A percentile compares a stretch with the other conserved stretches of the same genome.
These are phyloP conservation scores for Epistrophella euchroma DNA, from an alignment of 2,888 invertebrate genomes.

Conservation along the genomic window DNA sequence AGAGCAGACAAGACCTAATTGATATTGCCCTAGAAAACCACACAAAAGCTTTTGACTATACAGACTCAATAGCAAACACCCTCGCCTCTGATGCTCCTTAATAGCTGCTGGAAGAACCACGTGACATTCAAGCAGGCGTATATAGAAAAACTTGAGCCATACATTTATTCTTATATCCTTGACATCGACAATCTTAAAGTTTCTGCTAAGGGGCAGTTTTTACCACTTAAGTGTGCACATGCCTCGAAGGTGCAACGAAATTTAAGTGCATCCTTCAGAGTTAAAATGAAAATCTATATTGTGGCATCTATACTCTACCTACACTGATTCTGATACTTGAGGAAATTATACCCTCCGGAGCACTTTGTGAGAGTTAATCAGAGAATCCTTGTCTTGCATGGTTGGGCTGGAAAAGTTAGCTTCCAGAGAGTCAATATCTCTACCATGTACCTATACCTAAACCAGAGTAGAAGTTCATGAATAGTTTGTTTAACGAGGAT, in stretches of 20 bases:
- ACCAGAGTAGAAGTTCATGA: not conserved
- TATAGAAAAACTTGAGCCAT: conserved; percentile 7
- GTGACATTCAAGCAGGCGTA: conserved; percentile 36
- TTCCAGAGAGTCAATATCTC: not conserved
- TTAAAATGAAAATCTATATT: not conserved
- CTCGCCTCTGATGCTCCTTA: not conserved
- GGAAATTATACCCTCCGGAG: conserved; percentile 21
- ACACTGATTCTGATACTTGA: not conserved
- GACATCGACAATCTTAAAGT: conserved; percentile 11
- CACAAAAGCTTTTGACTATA: conserved; percentile 20
- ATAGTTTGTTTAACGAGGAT: conserved; percentile 8
- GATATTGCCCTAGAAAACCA: conserved; percentile 22
- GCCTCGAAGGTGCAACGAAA: conserved; percentile 39
- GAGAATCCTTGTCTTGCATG: conserved; percentile 17
- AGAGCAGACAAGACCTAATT: conserved; percentile 25
- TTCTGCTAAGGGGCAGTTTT: conserved; percentile 18
- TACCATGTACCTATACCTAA: not conserved
- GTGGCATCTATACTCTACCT: not conserved
- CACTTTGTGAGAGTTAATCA: conserved; percentile 52
- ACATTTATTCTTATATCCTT: conserved; percentile 11
- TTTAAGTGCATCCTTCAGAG: conserved; percentile 41
- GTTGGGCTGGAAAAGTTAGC: conserved; percentile 2
- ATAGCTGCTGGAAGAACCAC: not conserved
- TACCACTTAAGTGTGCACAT: conserved; percentile 46
- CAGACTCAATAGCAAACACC: not conserved